Evolutionary conservation across 2,797 vertebrate species (phyloP), one percentile per base, ranked within the genome.

Genomic region (Cossypha heuglini): DNA sequence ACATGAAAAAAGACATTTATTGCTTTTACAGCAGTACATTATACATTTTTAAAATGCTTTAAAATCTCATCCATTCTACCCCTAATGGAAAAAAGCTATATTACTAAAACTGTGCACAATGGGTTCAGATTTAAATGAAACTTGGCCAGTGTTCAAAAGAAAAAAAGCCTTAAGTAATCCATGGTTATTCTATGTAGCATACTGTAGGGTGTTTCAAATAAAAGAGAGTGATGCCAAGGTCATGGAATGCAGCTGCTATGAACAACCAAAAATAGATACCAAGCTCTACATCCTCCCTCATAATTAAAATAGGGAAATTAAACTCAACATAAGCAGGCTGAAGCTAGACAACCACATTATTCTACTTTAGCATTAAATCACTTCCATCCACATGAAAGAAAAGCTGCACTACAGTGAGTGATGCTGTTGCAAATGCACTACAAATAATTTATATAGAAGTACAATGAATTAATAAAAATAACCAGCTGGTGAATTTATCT

Each of bases 261-360:
- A 93, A 31, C 37, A 92, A 88, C 96, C 87, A 90, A 80, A 96
- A 96, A 94, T 88, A 97, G 96, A 95, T 16, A 91, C 14, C 45
- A 79, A 95, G 77, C 72, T 94, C 72, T 57, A 91, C 77, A 93
- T 90, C 90, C 76, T 95, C 86, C 73, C 63, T 88, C 62, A 46
- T 84, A 69, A 93, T 89, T 94, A 95, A 96, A 96, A 95, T 54
- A 89, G 80, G 78, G 93, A 96, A 96, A 94, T 90, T 76, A 79
- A 93, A 73, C 58, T 82, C 57, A 52, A 69, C 11, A n/a, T 82
- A 94, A 93, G 73, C 33, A 72, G 77, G 54, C 45, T 87, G 63
- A 85, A 80, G 86, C 72, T 77, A 80, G 66, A 88, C 42, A 80
- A 19, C 26, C 72, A 83, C 35, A 58, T 90, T 91, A 66, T 51